Evolutionary conservation across 2,797 vertebrate genomes (phyloP).

Genomic region (Oryzias sinensis): DNA sequence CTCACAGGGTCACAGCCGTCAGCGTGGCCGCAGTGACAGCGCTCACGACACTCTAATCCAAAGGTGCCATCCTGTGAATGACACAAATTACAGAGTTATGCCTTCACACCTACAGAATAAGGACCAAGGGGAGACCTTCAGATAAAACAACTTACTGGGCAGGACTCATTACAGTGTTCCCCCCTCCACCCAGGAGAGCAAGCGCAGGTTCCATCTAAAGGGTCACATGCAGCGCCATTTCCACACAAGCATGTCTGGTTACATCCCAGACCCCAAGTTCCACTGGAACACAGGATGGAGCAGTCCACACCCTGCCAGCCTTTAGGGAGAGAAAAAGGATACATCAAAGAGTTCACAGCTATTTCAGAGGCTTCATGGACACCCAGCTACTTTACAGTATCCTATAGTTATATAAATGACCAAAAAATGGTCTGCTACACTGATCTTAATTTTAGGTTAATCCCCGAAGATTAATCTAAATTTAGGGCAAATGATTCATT

Average conservation of each 20-base stretch:
- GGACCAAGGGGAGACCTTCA: neutral
- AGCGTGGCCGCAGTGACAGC: constrained; percentile 92
- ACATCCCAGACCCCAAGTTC: constrained; percentile 90
- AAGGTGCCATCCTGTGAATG: constrained; percentile 87
- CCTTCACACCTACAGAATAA: neutral
- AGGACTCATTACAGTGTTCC: constrained; percentile 85
- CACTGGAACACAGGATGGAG: constrained; percentile 88
- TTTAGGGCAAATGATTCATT: neutral
- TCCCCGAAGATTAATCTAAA: neutral
- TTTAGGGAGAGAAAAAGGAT: constrained; percentile 47
- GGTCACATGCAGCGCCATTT: constrained; percentile 90
- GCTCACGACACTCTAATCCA: constrained; percentile 89
- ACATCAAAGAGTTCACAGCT: constrained; percentile 4
- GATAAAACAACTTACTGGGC: constrained; percentile 81
- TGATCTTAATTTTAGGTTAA: neutral
- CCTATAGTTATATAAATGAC: neutral
- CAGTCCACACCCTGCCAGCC: constrained; percentile 97
- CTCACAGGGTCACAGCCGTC: constrained; percentile 91
- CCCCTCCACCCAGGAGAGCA: constrained; percentile 93
- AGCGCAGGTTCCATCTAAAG: constrained; percentile 85
- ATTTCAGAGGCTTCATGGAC: neutral
- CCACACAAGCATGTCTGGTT: constrained; percentile 87
- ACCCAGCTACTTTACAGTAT: neutral
- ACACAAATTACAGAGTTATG: neutral
- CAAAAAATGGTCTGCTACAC: neutral